Evolutionary conservation across 2,113 vertebrate species (phyloP).

Genomic region (Motacilla alba): DNA sequence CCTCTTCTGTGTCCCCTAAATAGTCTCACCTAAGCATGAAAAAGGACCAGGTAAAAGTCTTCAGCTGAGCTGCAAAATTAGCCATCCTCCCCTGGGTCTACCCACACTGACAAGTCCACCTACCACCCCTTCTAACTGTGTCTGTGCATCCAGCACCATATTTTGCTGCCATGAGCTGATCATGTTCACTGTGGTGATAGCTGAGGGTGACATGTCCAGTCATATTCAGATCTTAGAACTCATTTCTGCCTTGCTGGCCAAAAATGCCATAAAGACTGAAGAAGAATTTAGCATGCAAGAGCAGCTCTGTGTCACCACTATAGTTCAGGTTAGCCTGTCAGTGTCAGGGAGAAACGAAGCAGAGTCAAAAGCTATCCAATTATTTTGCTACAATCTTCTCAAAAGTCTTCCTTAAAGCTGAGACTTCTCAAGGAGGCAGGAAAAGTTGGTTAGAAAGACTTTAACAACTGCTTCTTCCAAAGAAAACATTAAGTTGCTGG

Average conservation of each 20-base stretch:
- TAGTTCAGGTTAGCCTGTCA: background rate
- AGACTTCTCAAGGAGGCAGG: background rate
- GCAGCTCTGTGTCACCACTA: background rate
- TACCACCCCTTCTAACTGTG: background rate
- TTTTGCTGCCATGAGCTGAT: background rate
- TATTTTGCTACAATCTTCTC: background rate
- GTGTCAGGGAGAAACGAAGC: background rate
- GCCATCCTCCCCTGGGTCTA: background rate
- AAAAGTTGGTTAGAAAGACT: background rate
- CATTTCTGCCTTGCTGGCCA: background rate
- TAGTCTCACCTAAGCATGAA: background rate
- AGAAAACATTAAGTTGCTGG: background rate
- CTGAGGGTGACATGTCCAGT: background rate
- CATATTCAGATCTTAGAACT: background rate
- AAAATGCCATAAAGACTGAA: background rate
- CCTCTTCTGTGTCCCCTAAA: background rate
- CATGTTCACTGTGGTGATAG: rapidly evolving
- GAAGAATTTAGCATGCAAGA: background rate
- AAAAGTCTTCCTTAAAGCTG: background rate
- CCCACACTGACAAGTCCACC: background rate
- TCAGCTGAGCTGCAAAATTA: background rate
- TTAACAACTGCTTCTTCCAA: background rate
- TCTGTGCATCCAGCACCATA: background rate
- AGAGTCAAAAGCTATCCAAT: background rate
- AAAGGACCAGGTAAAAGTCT: background rate